Base-by-base conservation (phyloP, 2,888 invertebrate species). In the Eudemis profundana region DNA sequence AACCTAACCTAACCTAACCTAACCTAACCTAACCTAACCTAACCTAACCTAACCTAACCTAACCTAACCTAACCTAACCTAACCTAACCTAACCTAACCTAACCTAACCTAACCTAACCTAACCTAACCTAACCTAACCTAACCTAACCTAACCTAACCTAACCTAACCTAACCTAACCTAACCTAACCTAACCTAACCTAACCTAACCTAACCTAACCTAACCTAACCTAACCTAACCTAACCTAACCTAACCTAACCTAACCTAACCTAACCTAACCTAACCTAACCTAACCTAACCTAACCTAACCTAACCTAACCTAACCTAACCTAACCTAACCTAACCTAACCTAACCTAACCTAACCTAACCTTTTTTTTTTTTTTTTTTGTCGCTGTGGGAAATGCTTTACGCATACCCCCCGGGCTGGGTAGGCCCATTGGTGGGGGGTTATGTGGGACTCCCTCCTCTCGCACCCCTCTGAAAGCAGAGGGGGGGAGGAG, bases 1-100 rank as follows among this genome's bases (percentile, higher is more conserved):
- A 63, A 63, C 63, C 63, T 63, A 63, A 63, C 63, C 63, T 64
- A 64, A 64, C 64, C 64, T 64, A 64, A 64, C 64, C 64, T 64
- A 64, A 64, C 64, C 64, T 57, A 57, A 57, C 57, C 57, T 57
- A 57, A 57, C 57, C 57, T 57, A 57, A 57, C 57, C 57, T 57
- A 63, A 63, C 63, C 63, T 63, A 63, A 63, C 63, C 63, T 63
- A 63, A 63, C 63, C 63, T 57, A 57, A 57, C 56, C 56, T 63
- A 63, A 63, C 56, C 56, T 63, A 63, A 63, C 63, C 56, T 57
- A 63, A 56, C 56, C 56, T 63, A 63, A 63, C 56, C 56, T 57
- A 63, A 63, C 56, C 56, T 57, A 63, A 57, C 56, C 56, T 63
- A 57, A 57, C 56, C 63, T 57, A 63, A 63, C 56, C 56, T 63